A percentile compares a stretch with the other conserved stretches of the same genome.
These are phyloP conservation scores for Microhierax caerulescens DNA, from an alignment of 2,797 vertebrate species.

Conservation along the genomic window DNA sequence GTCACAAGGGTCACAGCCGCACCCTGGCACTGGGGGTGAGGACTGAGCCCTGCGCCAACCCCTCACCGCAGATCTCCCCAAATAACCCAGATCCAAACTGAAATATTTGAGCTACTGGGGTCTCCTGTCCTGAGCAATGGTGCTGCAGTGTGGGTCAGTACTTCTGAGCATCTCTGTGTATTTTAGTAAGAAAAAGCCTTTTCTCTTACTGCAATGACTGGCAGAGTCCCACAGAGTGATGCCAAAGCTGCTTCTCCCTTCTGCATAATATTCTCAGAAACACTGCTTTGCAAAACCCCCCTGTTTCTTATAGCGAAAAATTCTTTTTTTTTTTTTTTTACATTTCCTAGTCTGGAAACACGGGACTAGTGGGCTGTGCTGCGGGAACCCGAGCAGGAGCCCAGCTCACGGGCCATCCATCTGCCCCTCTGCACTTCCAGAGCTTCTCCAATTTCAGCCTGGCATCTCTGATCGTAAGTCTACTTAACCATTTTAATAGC, in stretches of 20 bases:
- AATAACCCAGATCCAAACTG: accelerated
- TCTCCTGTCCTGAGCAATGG: accelerated
- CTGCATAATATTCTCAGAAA: not conserved
- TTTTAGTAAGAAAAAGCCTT: not conserved
- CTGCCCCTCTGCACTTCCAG: conserved; percentile 46
- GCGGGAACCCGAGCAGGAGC: not conserved
- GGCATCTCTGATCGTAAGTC: conserved; percentile 52
- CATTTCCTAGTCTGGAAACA: not conserved
- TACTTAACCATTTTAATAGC: conserved; percentile 62
- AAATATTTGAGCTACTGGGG: not conserved
- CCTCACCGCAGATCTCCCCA: not conserved
- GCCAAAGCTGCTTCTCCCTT: not conserved
- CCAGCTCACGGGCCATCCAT: not conserved
- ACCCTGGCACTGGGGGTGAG: not conserved
- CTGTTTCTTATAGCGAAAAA: not conserved
- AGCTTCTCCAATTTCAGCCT: conserved; percentile 47
- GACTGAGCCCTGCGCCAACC: not conserved
- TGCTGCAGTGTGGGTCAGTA: not conserved
- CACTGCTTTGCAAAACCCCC: accelerated
- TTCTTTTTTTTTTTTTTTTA: not conserved
- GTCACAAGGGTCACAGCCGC: not conserved
- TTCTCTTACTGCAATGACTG: not conserved
- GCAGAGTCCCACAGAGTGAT: not conserved
- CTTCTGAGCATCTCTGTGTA: not conserved
- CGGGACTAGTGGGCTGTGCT: accelerated